Evolutionary conservation across 2,888 invertebrate genomes (phyloP).

Genomic region (Adela reaumurella): DNA sequence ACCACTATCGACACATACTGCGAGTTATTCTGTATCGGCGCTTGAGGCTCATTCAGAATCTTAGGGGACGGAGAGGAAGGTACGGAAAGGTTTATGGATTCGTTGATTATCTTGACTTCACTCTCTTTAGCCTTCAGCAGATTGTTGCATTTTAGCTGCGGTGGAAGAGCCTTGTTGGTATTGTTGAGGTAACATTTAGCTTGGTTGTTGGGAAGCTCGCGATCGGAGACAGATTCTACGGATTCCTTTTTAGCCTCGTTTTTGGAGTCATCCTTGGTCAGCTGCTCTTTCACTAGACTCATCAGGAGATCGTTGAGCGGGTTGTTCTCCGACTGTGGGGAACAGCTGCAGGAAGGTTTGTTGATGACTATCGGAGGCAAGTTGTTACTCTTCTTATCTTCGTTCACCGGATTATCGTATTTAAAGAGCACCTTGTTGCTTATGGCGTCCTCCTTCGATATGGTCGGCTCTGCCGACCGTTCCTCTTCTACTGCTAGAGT

Average conservation of each 20-base stretch:
- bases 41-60: conserved; percentile 51
- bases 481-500: conserved; percentile 6
- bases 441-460: conserved; percentile 47
- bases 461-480: conserved; percentile 29
- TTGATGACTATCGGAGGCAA: conserved; percentile 39
- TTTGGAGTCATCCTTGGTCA: conserved; percentile 62
- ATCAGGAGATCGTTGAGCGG: conserved; percentile 47
- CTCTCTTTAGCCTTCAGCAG: conserved; percentile 79
- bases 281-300: conserved; percentile 48
- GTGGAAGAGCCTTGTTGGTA: conserved; percentile 74
- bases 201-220: conserved; percentile 69
- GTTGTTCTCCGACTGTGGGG: conserved; percentile 30
- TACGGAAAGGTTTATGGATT: conserved; percentile 39
- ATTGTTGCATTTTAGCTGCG: conserved; percentile 86
- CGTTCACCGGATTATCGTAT: conserved; percentile 29
- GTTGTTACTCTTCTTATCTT: conserved; percentile 39
- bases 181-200: conserved; percentile 61
- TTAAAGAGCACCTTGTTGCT: conserved; percentile 47
- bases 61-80: conserved; percentile 49
- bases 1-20: conserved; percentile 51
- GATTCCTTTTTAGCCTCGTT: conserved; percentile 60
- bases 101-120: conserved; percentile 46
- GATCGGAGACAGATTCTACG: conserved; percentile 37
- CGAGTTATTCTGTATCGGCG: conserved; percentile 36
- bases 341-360: conserved; percentile 45